A percentile compares a stretch with the other conserved stretches of the same genome.
phyloP scores from a whole-genome alignment of 2,888 invertebrate species.

The Drosophila limbata region DNA sequence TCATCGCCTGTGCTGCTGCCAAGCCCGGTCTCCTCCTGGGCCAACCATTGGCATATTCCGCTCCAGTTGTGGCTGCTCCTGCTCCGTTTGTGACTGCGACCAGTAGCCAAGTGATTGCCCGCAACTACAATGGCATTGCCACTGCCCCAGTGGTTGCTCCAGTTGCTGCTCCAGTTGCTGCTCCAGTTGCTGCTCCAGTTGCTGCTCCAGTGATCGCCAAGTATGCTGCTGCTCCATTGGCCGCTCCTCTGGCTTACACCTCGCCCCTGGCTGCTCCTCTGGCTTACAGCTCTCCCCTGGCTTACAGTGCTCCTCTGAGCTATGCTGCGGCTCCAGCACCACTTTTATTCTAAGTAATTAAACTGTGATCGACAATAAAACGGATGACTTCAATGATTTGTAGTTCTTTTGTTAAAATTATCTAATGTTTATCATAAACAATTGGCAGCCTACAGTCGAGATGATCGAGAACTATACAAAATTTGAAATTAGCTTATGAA shows the following conservation, averaged over 20 bases:
- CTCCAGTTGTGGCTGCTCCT: slow-evolving; percentile 46
- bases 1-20: slow-evolving; percentile 67
- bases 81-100: slow-evolving; percentile 56
- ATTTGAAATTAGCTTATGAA: not conserved
- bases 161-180: slow-evolving; percentile 47
- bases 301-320: slow-evolving; percentile 35
- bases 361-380: not conserved
- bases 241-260: slow-evolving; percentile 23
- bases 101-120: slow-evolving; percentile 72
- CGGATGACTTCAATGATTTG: not conserved
- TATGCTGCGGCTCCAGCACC: slow-evolving; percentile 24
- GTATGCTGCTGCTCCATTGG: slow-evolving; percentile 44
- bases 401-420: not conserved
- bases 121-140: slow-evolving; percentile 76
- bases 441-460: not conserved
- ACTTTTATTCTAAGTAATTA: slow-evolving; percentile 3
- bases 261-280: slow-evolving; percentile 16
- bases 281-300: slow-evolving; percentile 9
- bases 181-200: slow-evolving; percentile 43
- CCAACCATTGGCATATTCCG: slow-evolving; percentile 49
- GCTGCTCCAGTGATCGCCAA: no score
- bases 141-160: slow-evolving; percentile 45
- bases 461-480: not conserved
- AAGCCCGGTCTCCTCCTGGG: slow-evolving; percentile 59
- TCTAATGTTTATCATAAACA: not conserved